phyloP scores from a whole-genome alignment of 2,888 invertebrate genomes.

The Drosophila ezoana region DNA sequence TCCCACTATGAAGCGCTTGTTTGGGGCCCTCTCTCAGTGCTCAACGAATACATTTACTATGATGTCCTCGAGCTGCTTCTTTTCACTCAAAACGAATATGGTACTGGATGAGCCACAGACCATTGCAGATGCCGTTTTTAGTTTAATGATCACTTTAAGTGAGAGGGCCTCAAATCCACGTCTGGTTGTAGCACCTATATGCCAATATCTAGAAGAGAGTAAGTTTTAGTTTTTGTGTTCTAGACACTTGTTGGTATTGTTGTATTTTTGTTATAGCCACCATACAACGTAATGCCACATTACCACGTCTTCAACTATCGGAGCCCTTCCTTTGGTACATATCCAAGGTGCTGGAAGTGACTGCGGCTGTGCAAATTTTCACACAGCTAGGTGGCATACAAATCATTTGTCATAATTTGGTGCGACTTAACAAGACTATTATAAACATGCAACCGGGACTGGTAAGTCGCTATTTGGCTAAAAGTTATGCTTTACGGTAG shows the following conservation, averaged over 20 bases:
- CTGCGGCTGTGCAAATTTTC: conserved; percentile 90
- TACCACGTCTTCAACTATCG: conserved; percentile 88
- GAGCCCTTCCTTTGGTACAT: conserved; percentile 95
- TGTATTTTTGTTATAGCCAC: conserved; percentile 66
- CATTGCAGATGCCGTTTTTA: conserved; percentile 94
- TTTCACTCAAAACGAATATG: conserved; percentile 80
- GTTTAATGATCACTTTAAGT: conserved; percentile 91
- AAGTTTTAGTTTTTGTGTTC: conserved; percentile 28
- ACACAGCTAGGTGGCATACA: conserved; percentile 91
- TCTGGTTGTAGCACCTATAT: conserved; percentile 91
- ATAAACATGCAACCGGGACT: conserved; percentile 89
- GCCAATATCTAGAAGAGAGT: conserved; percentile 88
- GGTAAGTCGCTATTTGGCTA: conserved; percentile 84
- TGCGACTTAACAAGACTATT: conserved; percentile 90
- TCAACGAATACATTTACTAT: conserved; percentile 89
- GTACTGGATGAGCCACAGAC: conserved; percentile 88
- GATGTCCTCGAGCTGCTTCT: conserved; percentile 86
- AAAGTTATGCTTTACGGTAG: background rate
- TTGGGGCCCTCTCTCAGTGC: conserved; percentile 92
- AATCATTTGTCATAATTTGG: conserved; percentile 91
- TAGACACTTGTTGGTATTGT: no score
- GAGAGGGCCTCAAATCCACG: conserved; percentile 90
- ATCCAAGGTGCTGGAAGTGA: conserved; percentile 91
- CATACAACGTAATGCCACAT: conserved; percentile 80
- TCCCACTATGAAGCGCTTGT: conserved; percentile 92